phyloP scores from a whole-genome alignment of 2,888 invertebrate species.

The Hypena proboscidalis region DNA sequence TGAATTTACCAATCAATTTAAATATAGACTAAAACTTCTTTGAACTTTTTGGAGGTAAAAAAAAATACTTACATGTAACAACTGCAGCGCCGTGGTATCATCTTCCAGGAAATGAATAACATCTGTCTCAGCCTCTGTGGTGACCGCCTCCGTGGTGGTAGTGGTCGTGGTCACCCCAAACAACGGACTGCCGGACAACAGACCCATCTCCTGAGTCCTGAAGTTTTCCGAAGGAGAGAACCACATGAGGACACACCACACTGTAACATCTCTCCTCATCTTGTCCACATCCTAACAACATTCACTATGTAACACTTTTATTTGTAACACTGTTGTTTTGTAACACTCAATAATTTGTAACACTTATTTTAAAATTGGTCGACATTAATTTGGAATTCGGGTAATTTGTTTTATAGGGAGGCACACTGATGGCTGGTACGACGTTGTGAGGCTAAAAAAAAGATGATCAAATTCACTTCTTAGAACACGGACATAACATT shows the following conservation, averaged over 20 bases:
- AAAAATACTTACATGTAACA: constrained; percentile 35
- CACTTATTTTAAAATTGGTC: neutral
- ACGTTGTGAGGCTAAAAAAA: no score
- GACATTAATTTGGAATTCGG: no score
- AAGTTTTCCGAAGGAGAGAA: constrained; percentile 44
- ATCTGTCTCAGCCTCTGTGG: constrained; percentile 9
- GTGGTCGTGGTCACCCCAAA: constrained; percentile 38
- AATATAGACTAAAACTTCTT: no score
- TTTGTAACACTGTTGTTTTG: constrained; percentile 9
- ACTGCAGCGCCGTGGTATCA: constrained; percentile 9
- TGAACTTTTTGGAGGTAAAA: neutral
- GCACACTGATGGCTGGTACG: no score
- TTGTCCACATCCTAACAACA: constrained; percentile 33
- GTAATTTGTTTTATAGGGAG: no score
- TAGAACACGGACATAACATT: no score
- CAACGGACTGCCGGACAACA: constrained; percentile 42
- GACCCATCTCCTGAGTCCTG: constrained; percentile 40
- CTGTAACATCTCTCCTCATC: constrained; percentile 52
- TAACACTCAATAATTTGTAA: neutral
- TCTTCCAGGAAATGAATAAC: constrained; percentile 12
- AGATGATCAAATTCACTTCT: no score
- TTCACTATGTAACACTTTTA: constrained; percentile 12
- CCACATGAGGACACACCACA: constrained; percentile 51
- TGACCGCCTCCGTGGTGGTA: constrained; percentile 4
- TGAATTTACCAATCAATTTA: no score